These are phyloP conservation scores for Cosmorhoe ocellata DNA, from an alignment of 2,888 invertebrate species.

Conservation along the genomic window DNA sequence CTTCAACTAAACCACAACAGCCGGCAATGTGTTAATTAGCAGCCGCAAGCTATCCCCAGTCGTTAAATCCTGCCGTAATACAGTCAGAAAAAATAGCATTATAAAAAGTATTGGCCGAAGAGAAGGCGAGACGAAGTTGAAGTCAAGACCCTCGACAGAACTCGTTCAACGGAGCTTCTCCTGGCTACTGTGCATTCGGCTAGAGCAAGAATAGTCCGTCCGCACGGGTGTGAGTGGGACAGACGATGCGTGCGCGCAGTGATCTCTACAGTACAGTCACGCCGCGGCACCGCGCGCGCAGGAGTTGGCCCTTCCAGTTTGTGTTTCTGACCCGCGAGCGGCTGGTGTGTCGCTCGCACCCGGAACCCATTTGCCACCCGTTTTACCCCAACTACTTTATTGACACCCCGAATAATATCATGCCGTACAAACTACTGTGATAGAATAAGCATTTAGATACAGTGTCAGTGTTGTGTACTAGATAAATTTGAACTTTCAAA, in stretches of 20 bases:
- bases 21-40: slow-evolving; percentile 65
- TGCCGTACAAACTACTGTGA: slow-evolving; percentile 63
- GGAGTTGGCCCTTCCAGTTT: slow-evolving; percentile 71
- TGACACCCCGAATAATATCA: slow-evolving; percentile 61
- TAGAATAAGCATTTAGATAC: slow-evolving; percentile 48
- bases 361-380: slow-evolving; percentile 63
- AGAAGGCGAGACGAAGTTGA: slow-evolving; percentile 68
- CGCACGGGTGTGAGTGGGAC: slow-evolving; percentile 30
- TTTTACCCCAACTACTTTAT: slow-evolving; percentile 63
- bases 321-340: slow-evolving; percentile 71
- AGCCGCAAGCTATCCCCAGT: slow-evolving; percentile 56
- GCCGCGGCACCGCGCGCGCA: slow-evolving; percentile 47
- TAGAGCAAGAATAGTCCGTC: slow-evolving; percentile 36
- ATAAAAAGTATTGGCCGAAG: slow-evolving; percentile 65
- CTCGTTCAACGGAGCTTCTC: slow-evolving; percentile 72
- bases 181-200: slow-evolving; percentile 70
- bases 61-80: slow-evolving; percentile 67
- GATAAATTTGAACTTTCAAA: slow-evolving; percentile 60
- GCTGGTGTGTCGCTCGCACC: slow-evolving; percentile 68
- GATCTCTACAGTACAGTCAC: slow-evolving; percentile 61
- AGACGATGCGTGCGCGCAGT: slow-evolving; percentile 64
- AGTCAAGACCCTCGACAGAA: slow-evolving; percentile 73
- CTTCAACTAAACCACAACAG: slow-evolving; percentile 48
- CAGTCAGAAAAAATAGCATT: slow-evolving; percentile 67
- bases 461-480: slow-evolving; percentile 69